Evolutionary conservation across 2,113 vertebrate genomes (phyloP).

Genomic region (Polyodon spathula): DNA sequence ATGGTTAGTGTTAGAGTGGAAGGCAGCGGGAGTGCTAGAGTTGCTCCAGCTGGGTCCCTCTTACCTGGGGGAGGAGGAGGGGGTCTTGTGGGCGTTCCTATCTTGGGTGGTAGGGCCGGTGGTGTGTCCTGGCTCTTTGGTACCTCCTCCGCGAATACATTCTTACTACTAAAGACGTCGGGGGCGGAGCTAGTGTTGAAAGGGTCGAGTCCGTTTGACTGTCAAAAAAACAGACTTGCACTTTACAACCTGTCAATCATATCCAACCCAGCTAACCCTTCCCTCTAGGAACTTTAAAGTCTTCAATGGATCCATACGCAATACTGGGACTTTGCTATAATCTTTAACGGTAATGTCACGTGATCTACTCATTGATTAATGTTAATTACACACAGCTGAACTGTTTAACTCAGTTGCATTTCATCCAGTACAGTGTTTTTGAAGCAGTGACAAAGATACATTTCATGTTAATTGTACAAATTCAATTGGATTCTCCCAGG

Average conservation of each 20-base stretch:
- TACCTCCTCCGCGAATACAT: constrained; percentile 69
- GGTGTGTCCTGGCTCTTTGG: constrained; percentile 69
- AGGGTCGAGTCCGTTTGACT: constrained; percentile 74
- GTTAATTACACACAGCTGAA: no score
- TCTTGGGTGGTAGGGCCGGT: constrained; percentile 90
- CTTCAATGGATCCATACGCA: no score
- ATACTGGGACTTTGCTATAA: no score
- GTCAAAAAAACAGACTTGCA: constrained; percentile 30
- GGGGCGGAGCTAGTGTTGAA: constrained; percentile 52
- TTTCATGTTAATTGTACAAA: no score
- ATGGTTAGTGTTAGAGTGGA: not conserved
- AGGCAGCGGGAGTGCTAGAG: not conserved
- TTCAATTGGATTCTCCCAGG: no score
- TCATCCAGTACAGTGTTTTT: no score
- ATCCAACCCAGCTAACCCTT: no score
- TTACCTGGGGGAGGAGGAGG: constrained; percentile 90
- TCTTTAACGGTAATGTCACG: no score
- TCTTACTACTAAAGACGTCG: constrained; percentile 61
- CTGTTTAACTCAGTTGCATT: no score
- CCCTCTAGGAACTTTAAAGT: no score
- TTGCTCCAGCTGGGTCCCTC: constrained; percentile 17
- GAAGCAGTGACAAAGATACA: no score
- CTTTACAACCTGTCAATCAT: constrained; percentile 7
- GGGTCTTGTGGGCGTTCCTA: constrained; percentile 86
- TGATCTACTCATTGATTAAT: no score